Evolutionary conservation across 1,140 invertebrate genomes (phyloP).

Genomic region (Trypoxylus dichotomus): DNA sequence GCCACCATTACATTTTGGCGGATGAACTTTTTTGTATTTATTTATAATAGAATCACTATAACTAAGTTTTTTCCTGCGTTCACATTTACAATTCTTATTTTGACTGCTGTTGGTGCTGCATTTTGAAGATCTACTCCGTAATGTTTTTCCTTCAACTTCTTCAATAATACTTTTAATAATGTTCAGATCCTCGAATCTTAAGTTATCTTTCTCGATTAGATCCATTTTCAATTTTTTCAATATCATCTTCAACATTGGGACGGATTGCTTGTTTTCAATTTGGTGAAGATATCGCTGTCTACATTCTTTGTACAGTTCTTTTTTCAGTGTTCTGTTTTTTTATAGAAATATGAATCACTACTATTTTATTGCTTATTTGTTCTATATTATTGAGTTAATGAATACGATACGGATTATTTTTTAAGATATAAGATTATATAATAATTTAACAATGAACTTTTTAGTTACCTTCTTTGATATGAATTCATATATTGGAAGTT

Average conservation of each 20-base stretch:
- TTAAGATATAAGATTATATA: conserved; percentile 2
- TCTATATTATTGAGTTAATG: background rate
- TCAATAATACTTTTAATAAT: conserved; percentile 48
- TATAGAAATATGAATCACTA: background rate
- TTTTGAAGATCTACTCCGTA: background rate
- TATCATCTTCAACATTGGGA: conserved; percentile 40
- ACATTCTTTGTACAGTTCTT: background rate
- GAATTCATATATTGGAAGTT: too few species aligned
- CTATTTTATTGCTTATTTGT: background rate
- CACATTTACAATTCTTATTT: background rate
- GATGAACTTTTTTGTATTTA: conserved; percentile 27
- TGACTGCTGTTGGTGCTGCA: background rate
- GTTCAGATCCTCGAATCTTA: conserved; percentile 45
- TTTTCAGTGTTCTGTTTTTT: background rate
- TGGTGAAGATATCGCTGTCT: background rate
- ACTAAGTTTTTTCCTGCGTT: conserved; percentile 17
- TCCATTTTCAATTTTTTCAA: conserved; percentile 44
- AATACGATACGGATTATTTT: background rate
- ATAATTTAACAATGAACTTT: background rate
- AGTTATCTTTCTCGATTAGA: conserved; percentile 37
- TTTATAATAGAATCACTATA: conserved; percentile 31
- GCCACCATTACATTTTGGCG: background rate
- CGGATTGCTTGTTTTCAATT: background rate
- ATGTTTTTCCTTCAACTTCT: conserved; percentile 40
- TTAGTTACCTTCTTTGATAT: background rate